Conservation (phyloP, 1,140 invertebrate genomes). For the Kradibia gibbosae region DNA sequence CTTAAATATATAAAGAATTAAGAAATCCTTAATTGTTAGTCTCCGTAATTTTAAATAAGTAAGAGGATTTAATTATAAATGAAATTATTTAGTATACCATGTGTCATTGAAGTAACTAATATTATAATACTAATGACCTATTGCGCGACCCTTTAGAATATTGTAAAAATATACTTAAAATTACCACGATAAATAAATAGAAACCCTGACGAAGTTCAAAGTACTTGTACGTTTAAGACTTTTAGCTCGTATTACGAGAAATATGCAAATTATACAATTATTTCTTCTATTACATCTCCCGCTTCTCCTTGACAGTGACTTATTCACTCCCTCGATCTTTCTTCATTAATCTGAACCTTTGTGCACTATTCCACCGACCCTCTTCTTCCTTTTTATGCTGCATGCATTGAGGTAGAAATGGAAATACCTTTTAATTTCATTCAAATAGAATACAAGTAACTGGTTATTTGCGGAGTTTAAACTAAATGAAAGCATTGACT, state of each 20-base stretch:
- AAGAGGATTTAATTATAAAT: slow-evolving; percentile 46
- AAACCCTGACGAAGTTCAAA: slow-evolving; percentile 52
- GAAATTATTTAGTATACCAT: slow-evolving; percentile 17
- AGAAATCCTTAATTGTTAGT: slow-evolving; percentile 30
- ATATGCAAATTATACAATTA: slow-evolving; percentile 11
- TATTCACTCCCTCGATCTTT: background rate
- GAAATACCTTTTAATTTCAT: slow-evolving; percentile 7
- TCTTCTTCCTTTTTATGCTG: slow-evolving; percentile 13
- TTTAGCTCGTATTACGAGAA: slow-evolving; percentile 34
- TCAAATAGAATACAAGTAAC: slow-evolving; percentile 19
- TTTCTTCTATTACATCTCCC: background rate
- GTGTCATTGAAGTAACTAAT: slow-evolving; percentile 7
- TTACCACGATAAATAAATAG: slow-evolving; percentile 32
- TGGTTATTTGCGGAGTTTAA: slow-evolving; percentile 28
- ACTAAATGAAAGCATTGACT: slow-evolving; percentile 26
- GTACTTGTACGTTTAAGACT: slow-evolving; percentile 51
- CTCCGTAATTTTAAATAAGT: slow-evolving; percentile 45
- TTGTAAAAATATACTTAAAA: slow-evolving; percentile 45
- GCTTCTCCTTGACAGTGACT: background rate
- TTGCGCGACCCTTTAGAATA: slow-evolving; percentile 33
- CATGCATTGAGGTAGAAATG: no score
- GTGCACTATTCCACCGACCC: background rate
- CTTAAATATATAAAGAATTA: slow-evolving; percentile 33
- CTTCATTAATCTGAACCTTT: background rate
- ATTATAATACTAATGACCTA: slow-evolving; percentile 17